Percentiles rank a stretch among this genome's conserved stretches.
phyloP scores from a whole-genome alignment of 2,113 vertebrate genomes.

The Barnardius zonarius region DNA sequence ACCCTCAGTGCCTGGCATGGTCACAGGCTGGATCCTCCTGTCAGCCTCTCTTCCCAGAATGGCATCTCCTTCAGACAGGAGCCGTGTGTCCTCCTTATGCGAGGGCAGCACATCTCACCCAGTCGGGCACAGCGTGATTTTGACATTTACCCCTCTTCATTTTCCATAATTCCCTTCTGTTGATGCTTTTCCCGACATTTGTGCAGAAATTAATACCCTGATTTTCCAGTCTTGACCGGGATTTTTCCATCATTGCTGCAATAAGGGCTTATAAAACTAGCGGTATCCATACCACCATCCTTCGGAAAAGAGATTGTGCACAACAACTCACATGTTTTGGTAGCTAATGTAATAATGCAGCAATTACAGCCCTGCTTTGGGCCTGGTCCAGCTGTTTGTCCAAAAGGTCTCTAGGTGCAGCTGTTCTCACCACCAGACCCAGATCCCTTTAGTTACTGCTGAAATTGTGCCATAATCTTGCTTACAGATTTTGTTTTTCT shows the following conservation, averaged over 20 bases:
- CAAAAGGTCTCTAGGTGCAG: slow-evolving; percentile 8
- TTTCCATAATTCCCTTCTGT: not conserved
- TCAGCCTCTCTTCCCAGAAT: not conserved
- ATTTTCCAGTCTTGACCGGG: not conserved
- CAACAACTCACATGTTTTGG: not conserved
- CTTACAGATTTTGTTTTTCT: slow-evolving; percentile 2
- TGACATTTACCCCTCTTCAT: not conserved
- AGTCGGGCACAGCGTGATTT: not conserved
- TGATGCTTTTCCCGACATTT: not conserved
- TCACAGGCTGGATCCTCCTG: not conserved
- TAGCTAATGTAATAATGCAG: not conserved
- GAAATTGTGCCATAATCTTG: slow-evolving; percentile 10
- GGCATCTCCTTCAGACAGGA: not conserved
- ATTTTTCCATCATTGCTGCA: not conserved
- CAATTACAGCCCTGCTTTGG: not conserved
- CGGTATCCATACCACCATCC: not conserved
- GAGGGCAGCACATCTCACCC: fast-evolving
- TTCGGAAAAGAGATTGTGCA: not conserved
- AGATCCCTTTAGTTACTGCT: not conserved
- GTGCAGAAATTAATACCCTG: not conserved
- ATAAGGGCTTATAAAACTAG: not conserved
- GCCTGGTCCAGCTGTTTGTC: slow-evolving; percentile 44
- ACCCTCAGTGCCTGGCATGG: fast-evolving
- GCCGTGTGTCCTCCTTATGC: not conserved
- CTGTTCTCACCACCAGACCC: slow-evolving; percentile 3